Evolutionary conservation across 2,113 vertebrate species (phyloP).

Genomic region (Alosa alosa): DNA sequence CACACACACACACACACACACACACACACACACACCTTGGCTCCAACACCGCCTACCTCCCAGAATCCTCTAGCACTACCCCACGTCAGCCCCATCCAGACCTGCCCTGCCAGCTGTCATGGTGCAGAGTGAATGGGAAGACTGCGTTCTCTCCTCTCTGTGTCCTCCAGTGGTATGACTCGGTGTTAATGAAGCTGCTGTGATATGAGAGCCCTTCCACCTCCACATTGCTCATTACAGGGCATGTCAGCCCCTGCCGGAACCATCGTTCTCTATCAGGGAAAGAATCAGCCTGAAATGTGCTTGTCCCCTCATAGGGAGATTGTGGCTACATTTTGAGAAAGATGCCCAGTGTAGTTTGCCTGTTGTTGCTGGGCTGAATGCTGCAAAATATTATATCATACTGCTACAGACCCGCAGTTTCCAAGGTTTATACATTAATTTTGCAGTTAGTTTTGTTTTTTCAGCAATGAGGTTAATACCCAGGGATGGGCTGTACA

Average conservation of each 20-base stretch:
- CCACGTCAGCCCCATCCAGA: not conserved
- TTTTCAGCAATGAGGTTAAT: too few relatives aligned
- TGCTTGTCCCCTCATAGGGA: not conserved
- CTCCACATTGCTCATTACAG: not conserved
- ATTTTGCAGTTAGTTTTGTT: too few relatives aligned
- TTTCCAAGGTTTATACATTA: too few relatives aligned
- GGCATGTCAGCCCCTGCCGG: not conserved
- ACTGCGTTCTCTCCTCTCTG: not conserved
- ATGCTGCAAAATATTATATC: too few relatives aligned
- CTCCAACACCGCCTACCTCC: not conserved
- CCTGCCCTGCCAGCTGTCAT: not conserved
- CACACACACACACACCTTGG: not conserved
- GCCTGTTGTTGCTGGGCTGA: too few relatives aligned
- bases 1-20: not conserved
- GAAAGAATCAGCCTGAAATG: constrained; percentile 3
- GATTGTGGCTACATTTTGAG: not conserved
- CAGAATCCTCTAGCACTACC: not conserved
- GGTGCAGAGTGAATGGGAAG: not conserved
- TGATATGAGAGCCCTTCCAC: not conserved
- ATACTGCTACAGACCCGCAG: too few relatives aligned
- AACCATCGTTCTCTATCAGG: not conserved
- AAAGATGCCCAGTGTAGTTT: not conserved
- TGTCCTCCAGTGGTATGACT: not conserved
- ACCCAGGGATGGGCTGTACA: too few relatives aligned
- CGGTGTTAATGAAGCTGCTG: not conserved